Base-by-base conservation (phyloP, 2,797 vertebrate species). In the Falco novaeseelandiae region DNA sequence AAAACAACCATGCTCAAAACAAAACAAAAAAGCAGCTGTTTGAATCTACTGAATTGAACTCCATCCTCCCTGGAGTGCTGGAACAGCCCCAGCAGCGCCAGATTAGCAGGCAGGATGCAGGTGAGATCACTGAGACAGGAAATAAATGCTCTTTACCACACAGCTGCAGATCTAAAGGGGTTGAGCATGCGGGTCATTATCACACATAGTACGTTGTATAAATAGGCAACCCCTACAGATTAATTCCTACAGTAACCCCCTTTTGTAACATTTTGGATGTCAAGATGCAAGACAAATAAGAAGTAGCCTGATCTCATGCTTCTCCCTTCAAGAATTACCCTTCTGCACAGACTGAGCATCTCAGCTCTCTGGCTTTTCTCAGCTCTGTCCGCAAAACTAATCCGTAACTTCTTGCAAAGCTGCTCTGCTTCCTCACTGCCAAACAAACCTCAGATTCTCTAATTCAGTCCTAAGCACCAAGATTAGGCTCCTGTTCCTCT, bases 61-160 rank as follows among this genome's bases (percentile, higher is more conserved):
- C 57, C 20, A 76, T 72, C 59, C 79, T 83, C 48, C 84, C 74
- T 6, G 22, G 61, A 67, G 77, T 4, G 34, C 90, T 96, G 93
- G 91, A 85, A 63, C 40, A 46, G 63, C 1, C 23, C 94, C 95
- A 92, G 81, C 82, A 79, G 81, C 29, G 63, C 80, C 55, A 84
- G 71, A 90, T 63, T 30, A 89, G 78, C 65, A 88, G 83, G 70
- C 91, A 96, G 96, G 96, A 97, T 94, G 94, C 93, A 96, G 90
- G 97, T 95, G 94, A 96, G 83, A 79, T 95, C 95, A 94, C 49
- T 0, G 7, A 55, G 55, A 79, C 26, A 65, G 96, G 91, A 97
- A 97, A 95, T 79, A 79, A 95, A 90, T 1, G 17, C 72, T 66
- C 46, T 67, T 91, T 76, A 91, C 72, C 80, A 58, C 90, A 78